Evolutionary conservation across 2,113 vertebrate species (phyloP), one percentile per base, ranked within the genome.

Genomic region (Illadopsis cleaveri): DNA sequence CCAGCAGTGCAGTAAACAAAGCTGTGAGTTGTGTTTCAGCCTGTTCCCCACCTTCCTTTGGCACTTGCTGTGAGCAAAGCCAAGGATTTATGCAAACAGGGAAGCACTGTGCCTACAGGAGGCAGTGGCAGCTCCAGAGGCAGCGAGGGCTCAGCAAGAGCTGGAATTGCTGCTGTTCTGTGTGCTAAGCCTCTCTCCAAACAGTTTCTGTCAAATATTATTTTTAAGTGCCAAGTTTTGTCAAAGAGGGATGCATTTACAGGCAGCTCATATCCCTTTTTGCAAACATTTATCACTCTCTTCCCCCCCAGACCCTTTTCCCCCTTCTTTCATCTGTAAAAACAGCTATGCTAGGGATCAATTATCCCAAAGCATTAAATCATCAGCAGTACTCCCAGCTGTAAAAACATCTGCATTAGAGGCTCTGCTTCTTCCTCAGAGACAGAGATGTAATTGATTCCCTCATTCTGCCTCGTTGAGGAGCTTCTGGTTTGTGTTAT

Each of bases 391-490:
- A 51, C 28, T 93, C 85, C 89, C 96, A 96, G 92, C 96, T 96
- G 96, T 94, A 95, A 89, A 95, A 97, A 96, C 94, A 96, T 94
- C 94, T 97, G 96, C 95, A 92, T 70, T 93, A 81, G 62, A 33
- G 82, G 40, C 93, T 90, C 64, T 83, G 90, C 31, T 75, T 51
- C 82, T 90, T 86, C 90, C 82, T 95, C 23, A 53, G 92, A 95
- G 85, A n/a, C 87, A 70, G 90, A 90, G 62, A 88, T 86, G 50
- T 56, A 88, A 95, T 78, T 85, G 93, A 93, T 82, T 96, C 64
- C 70, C 45, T 94, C 68, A 48, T 96, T 83, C 90, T 81, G 88
- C 82, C 85, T 48, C 12, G 69, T 38, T 56, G 68, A 40, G 33
- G 13, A 58, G 95, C 90, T 95, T 95, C 94, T 97, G 96, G 56